These are phyloP conservation scores for Chloroclysta siterata DNA, from an alignment of 2,888 invertebrate genomes.

Conservation along the genomic window DNA sequence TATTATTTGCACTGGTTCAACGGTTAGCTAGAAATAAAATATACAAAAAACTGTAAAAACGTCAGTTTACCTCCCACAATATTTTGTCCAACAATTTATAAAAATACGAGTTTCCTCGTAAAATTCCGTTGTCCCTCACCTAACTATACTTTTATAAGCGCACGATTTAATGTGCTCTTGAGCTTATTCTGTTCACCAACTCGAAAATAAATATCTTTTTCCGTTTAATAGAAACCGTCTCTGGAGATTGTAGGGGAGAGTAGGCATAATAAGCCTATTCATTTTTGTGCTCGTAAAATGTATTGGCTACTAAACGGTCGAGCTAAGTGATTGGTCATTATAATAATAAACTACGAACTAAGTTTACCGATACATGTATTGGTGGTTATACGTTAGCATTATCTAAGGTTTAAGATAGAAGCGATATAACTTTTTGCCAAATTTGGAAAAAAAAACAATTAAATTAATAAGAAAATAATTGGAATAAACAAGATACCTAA, in stretches of 20 bases:
- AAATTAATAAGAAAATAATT: too few species aligned
- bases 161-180: conserved; percentile 31
- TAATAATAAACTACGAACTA: background rate
- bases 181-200: conserved; percentile 43
- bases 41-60: too few species aligned
- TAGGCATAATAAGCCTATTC: background rate
- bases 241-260: conserved; percentile 41
- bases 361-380: background rate
- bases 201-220: conserved; percentile 48
- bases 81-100: conserved; percentile 15
- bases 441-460: too few species aligned
- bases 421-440: too few species aligned
- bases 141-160: conserved; percentile 30
- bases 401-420: too few species aligned
- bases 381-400: too few species aligned
- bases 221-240: conserved; percentile 48
- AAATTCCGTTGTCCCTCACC: conserved; percentile 21
- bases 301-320: conserved; percentile 1
- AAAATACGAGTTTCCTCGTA: conserved; percentile 5
- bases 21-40: too few species aligned
- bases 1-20: too few species aligned
- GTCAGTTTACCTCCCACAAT: too few species aligned
- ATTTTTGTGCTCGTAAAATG: conserved; percentile 2
- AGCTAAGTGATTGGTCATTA: background rate
- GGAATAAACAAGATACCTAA: too few species aligned